phyloP scores from a whole-genome alignment of 2,888 invertebrate species.

The Drosophila fungiperda region DNA sequence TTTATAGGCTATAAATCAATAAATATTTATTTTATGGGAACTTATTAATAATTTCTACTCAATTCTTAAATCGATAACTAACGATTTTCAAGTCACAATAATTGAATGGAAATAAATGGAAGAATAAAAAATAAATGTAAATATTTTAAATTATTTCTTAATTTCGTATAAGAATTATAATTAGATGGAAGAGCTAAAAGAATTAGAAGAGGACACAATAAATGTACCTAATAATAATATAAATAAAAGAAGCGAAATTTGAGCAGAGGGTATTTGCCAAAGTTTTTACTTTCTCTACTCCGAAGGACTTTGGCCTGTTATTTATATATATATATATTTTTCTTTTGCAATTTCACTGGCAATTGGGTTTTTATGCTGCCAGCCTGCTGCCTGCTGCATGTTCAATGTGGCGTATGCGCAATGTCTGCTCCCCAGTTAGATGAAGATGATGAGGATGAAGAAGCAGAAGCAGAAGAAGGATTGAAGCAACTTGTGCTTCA shows the following conservation, averaged over 20 bases:
- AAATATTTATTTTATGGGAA: not conserved
- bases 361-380: conserved; percentile 45
- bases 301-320: conserved; percentile 1
- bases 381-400: conserved; percentile 31
- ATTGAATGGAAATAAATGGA: too few species aligned
- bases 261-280: not conserved
- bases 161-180: not conserved
- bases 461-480: not conserved
- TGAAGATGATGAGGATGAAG: not conserved
- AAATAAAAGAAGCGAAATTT: too few species aligned
- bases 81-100: not conserved
- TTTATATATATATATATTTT: conserved; percentile 4
- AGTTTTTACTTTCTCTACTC: too few species aligned
- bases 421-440: conserved; percentile 46
- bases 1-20: not conserved
- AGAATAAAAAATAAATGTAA: not conserved
- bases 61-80: not conserved
- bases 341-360: conserved; percentile 62
- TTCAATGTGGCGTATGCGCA: conserved; percentile 74
- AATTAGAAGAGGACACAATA: not conserved
- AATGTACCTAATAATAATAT: not conserved
- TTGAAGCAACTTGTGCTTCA: conserved; percentile 6
- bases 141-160: not conserved
- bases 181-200: not conserved
- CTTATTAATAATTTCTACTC: not conserved